phyloP scores from a whole-genome alignment of 2,888 invertebrate species.

The Andrena chrysosceles region DNA sequence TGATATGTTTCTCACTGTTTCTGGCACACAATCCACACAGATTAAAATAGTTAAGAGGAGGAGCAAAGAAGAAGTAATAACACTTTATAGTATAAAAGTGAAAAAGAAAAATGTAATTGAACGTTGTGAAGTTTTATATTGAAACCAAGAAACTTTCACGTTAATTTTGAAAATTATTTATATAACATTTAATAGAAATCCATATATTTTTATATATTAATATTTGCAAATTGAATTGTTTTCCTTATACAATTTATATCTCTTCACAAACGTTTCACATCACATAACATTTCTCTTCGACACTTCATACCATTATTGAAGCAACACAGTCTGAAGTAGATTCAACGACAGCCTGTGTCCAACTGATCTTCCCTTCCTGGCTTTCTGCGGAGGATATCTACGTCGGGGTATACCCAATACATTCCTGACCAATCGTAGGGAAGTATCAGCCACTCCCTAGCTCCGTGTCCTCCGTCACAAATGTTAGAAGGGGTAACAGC shows the following conservation, averaged over 20 bases:
- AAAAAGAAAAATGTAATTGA: background rate
- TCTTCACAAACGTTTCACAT: background rate
- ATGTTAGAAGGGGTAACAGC: slow-evolving; percentile 73
- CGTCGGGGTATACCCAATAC: slow-evolving; percentile 67
- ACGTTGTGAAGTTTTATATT: background rate
- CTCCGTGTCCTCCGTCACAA: slow-evolving; percentile 72
- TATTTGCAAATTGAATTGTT: no score
- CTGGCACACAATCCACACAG: background rate
- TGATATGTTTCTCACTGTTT: background rate
- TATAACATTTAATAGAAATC: background rate
- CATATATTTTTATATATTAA: background rate
- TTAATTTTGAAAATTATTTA: background rate
- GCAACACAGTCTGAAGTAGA: slow-evolving; percentile 33
- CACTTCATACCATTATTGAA: slow-evolving; percentile 19
- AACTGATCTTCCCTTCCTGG: slow-evolving; percentile 71
- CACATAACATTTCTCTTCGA: background rate
- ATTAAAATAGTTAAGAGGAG: no score
- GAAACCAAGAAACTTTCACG: background rate
- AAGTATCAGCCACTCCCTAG: slow-evolving; percentile 75
- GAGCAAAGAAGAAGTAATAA: no score
- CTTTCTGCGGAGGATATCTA: slow-evolving; percentile 69
- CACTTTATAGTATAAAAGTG: background rate
- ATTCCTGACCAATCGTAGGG: slow-evolving; percentile 73
- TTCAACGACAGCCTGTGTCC: slow-evolving; percentile 38
- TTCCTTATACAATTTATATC: background rate